A percentile compares a stretch with the other conserved stretches of the same genome.
Evolutionary conservation across 2,113 vertebrate species (phyloP).

Genomic region (Sinocyclocheilus grahami): DNA sequence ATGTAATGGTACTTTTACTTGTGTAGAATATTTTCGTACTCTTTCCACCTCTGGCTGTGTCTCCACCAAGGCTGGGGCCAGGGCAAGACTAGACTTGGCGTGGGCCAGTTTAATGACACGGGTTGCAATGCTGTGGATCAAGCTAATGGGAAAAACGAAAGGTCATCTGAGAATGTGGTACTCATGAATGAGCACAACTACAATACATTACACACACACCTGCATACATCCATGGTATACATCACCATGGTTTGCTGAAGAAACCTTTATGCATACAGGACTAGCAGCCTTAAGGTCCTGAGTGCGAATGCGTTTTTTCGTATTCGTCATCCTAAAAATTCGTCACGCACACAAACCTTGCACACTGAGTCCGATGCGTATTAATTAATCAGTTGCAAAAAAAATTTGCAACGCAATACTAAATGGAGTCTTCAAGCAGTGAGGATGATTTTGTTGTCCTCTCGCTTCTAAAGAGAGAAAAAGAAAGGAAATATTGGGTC

Average conservation of each 20-base stretch:
- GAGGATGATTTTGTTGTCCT: too few species aligned
- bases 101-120: conserved; percentile 97
- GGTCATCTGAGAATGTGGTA: background rate
- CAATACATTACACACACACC: background rate
- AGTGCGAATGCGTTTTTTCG: too few species aligned
- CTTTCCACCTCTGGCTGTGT: conserved; percentile 63
- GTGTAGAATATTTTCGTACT: too few species aligned
- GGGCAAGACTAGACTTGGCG: conserved; percentile 90
- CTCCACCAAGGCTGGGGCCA: conserved; percentile 96
- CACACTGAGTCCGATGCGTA: too few species aligned
- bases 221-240: background rate
- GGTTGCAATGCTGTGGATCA: conserved; percentile 98
- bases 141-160: conserved; percentile 67
- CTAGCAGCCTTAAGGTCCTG: background rate
- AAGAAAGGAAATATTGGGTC: too few species aligned
- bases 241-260: background rate
- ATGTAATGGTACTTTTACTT: too few species aligned
- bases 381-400: too few species aligned
- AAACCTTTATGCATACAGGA: background rate
- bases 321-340: too few species aligned
- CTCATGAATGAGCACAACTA: background rate
- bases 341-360: too few species aligned
- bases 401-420: too few species aligned
- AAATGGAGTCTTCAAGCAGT: too few species aligned
- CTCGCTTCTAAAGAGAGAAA: too few species aligned